These are phyloP conservation scores for Dascillus cervinus DNA, from an alignment of 2,888 invertebrate species.

Conservation along the genomic window DNA sequence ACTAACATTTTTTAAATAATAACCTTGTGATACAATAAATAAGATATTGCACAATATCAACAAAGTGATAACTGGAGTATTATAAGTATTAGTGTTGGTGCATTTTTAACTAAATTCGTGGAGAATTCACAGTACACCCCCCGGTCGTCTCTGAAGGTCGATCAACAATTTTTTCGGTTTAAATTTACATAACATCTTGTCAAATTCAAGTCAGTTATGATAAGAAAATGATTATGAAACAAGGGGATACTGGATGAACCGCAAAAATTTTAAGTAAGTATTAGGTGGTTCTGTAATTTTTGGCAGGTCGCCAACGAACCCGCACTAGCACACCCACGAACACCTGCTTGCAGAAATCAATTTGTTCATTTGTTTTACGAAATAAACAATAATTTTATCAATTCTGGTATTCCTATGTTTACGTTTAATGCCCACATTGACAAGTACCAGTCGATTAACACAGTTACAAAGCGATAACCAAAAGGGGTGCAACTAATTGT, in stretches of 20 bases:
- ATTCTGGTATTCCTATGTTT: too few species aligned
- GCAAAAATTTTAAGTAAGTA: constrained; percentile 35
- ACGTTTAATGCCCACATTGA: too few species aligned
- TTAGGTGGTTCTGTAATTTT: constrained; percentile 33
- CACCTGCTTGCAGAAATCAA: constrained; percentile 36
- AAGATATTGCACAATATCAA: constrained; percentile 18
- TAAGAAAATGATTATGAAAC: constrained; percentile 21
- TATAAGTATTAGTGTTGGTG: constrained; percentile 13
- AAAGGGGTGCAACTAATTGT: too few species aligned
- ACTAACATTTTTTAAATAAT: constrained; percentile 24
- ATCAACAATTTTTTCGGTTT: constrained; percentile 15
- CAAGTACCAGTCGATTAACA: too few species aligned
- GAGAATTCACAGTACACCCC: constrained; percentile 30
- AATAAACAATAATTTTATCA: too few species aligned
- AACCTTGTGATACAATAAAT: constrained; percentile 26
- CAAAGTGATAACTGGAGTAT: constrained; percentile 25
- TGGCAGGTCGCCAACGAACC: constrained; percentile 32
- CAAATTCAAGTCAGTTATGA: constrained; percentile 8
- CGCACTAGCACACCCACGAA: constrained; percentile 38
- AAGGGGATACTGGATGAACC: constrained; percentile 35
- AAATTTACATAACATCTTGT: constrained; percentile 1
- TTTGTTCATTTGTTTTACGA: constrained; percentile 20
- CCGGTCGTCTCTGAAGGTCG: constrained; percentile 27
- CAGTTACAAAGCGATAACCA: too few species aligned
- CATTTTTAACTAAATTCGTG: constrained; percentile 8